phyloP scores from a whole-genome alignment of 1,140 invertebrate species.

The Drosophila setifemur region DNA sequence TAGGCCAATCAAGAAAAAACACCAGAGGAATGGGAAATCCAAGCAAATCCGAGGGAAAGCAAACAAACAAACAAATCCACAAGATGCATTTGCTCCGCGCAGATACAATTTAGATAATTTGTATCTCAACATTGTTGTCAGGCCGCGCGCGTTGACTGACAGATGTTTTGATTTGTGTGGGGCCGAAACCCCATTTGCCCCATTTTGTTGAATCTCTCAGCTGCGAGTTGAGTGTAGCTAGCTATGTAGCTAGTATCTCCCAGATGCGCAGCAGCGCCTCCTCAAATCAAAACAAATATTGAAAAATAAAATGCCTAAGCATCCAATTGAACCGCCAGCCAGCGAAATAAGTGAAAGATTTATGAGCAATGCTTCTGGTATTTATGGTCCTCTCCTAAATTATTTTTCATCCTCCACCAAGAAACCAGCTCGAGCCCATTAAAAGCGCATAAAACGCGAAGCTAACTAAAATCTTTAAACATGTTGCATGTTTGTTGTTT shows the following conservation, averaged over 20 bases:
- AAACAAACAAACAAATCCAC: conserved; percentile 70
- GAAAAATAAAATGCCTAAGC: conserved; percentile 60
- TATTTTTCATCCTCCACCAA: conserved; percentile 56
- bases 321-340: conserved; percentile 56
- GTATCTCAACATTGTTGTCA: conserved; percentile 80
- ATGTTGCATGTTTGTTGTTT: conserved; percentile 54
- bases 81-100: conserved; percentile 67
- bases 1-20: conserved; percentile 21
- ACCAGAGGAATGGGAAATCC: conserved; percentile 4
- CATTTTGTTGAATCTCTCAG: no score
- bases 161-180: conserved; percentile 75
- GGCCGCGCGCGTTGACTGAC: conserved; percentile 67
- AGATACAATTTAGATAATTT: conserved; percentile 82
- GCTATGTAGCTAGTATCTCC: conserved; percentile 8
- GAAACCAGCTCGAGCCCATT: conserved; percentile 37
- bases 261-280: conserved; percentile 29
- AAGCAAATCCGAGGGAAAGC: conserved; percentile 28
- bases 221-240: conserved; percentile 1
- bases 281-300: conserved; percentile 60
- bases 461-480: conserved; percentile 10
- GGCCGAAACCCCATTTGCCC: conserved; percentile 23
- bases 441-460: conserved; percentile 67
- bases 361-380: conserved; percentile 66
- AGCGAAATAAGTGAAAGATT: conserved; percentile 72
- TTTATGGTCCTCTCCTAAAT: conserved; percentile 69